Percentiles rank a stretch among this genome's conserved stretches.
Conservation (phyloP, 2,113 vertebrate species). For the Muntiacus muntjak region DNA sequence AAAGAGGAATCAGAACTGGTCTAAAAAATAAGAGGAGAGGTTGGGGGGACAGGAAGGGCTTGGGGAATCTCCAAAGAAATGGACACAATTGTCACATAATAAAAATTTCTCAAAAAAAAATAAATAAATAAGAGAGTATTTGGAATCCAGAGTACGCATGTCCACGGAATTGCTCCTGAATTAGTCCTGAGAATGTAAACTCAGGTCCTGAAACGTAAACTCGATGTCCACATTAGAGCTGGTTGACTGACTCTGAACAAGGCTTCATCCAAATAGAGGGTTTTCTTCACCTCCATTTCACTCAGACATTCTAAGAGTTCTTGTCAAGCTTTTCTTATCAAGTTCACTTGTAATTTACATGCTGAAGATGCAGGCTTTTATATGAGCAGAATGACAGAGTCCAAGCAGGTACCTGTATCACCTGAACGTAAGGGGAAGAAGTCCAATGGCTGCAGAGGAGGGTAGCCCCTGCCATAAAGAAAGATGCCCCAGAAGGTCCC, state of each 20-base stretch:
- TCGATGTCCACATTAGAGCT: background rate
- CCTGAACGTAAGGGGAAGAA: background rate
- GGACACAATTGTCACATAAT: background rate
- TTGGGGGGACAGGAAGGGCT: background rate
- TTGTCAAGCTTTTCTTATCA: background rate
- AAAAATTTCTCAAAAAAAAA: background rate
- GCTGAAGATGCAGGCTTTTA: background rate
- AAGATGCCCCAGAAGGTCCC: background rate
- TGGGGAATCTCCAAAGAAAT: background rate
- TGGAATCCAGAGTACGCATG: background rate
- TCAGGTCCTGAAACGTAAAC: background rate
- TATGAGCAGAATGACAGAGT: background rate
- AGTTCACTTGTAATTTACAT: background rate
- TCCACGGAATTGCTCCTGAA: background rate
- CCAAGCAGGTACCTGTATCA: background rate
- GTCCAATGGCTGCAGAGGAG: background rate
- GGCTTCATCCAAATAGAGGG: background rate
- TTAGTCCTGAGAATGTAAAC: background rate
- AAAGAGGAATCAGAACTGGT: background rate
- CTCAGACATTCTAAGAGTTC: background rate
- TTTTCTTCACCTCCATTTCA: background rate
- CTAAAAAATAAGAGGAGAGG: background rate
- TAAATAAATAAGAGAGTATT: background rate
- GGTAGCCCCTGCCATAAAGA: background rate
- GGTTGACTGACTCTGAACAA: background rate